Evolutionary conservation across 2,113 vertebrate species (phyloP).

Genomic region (Hystrix cristata): DNA sequence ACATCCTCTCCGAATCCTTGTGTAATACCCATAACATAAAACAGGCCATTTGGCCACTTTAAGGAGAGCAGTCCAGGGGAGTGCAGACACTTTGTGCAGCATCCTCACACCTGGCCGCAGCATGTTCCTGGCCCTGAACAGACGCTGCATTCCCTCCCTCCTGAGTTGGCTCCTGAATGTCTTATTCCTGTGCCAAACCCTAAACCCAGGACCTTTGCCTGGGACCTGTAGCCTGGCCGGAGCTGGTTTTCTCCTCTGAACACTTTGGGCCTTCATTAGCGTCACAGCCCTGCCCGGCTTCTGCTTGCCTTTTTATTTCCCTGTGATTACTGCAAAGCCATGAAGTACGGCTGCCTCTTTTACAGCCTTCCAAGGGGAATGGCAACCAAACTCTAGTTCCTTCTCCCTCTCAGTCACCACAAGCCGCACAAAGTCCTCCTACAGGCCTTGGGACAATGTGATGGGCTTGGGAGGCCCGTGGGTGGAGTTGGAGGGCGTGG

Average conservation of each 20-base stretch:
- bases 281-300: background rate
- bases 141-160: background rate
- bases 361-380: background rate
- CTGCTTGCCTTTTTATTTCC: background rate
- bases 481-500: background rate
- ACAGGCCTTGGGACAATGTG: background rate
- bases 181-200: background rate
- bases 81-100: background rate
- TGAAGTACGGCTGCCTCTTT: too few species aligned
- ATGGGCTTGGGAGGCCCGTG: background rate
- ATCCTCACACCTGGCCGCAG: background rate
- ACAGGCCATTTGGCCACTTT: background rate
- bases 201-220: background rate
- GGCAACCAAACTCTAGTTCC: background rate
- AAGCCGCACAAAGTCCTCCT: background rate
- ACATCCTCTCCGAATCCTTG: background rate
- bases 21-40: background rate
- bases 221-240: background rate
- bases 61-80: background rate
- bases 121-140: background rate
- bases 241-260: background rate
- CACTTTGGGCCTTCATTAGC: background rate
- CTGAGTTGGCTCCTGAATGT: background rate
- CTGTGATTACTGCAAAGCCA: background rate
- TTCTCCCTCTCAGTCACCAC: background rate